phyloP scores from a whole-genome alignment of 2,113 vertebrate species.

The Rhineura floridana region DNA sequence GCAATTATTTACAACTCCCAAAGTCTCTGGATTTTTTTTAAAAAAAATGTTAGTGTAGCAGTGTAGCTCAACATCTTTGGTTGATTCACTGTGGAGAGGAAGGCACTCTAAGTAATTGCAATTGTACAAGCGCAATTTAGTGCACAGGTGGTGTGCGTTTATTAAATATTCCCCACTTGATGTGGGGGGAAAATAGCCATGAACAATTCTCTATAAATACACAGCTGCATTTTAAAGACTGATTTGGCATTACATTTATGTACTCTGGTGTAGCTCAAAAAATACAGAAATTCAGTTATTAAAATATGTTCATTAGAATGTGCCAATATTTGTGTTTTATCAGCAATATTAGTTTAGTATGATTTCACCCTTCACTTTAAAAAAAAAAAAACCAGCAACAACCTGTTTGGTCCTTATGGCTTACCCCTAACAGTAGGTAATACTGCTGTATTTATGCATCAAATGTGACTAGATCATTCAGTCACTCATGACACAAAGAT shows the following conservation, averaged over 20 bases:
- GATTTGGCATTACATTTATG: slow-evolving; percentile 18
- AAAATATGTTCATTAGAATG: not conserved
- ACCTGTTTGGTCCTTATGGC: not conserved
- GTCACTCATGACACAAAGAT: too few relatives aligned
- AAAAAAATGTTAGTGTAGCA: not conserved
- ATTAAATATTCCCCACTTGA: slow-evolving; percentile 53
- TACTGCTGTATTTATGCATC: not conserved
- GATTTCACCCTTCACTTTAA: not conserved
- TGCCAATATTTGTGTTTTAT: not conserved
- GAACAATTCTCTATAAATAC: slow-evolving; percentile 18
- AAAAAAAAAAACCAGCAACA: too few relatives aligned
- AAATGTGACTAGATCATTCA: not conserved
- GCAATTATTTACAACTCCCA: slow-evolving; percentile 28
- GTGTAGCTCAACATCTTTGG: slow-evolving; percentile 5
- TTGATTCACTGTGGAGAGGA: slow-evolving; percentile 24
- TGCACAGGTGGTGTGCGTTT: slow-evolving; percentile 42
- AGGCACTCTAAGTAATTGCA: slow-evolving; percentile 33
- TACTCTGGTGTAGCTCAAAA: slow-evolving; percentile 23
- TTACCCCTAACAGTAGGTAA: not conserved
- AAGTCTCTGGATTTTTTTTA: not conserved
- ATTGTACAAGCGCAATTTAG: slow-evolving; percentile 35
- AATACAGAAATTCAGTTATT: slow-evolving; percentile 7
- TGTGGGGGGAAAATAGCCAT: slow-evolving; percentile 17
- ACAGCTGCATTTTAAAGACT: slow-evolving; percentile 36
- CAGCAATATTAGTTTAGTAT: not conserved